phyloP scores from a whole-genome alignment of 2,888 invertebrate genomes.

The Brassicogethes aeneus region DNA sequence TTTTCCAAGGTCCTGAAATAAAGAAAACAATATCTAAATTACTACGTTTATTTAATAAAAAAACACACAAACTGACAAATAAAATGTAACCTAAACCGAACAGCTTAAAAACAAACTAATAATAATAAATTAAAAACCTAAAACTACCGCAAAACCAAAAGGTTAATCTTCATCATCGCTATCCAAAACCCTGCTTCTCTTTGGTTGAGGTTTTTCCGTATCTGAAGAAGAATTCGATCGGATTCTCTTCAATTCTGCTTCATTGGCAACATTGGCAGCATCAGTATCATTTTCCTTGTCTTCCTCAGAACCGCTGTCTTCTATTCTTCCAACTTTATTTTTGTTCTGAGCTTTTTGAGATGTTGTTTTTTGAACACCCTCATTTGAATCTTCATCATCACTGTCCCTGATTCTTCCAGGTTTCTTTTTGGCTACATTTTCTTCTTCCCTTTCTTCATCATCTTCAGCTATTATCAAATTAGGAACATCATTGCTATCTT shows the following conservation, averaged over 20 bases:
- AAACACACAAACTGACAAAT: no score
- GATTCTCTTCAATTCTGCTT: constrained; percentile 9
- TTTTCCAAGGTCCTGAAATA: no score
- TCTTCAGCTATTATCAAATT: no score
- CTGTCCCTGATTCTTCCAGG: background rate
- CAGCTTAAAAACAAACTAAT: no score
- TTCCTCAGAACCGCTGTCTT: background rate
- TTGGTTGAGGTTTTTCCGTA: constrained; percentile 21
- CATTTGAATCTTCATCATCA: constrained; percentile 1
- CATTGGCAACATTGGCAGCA: constrained; percentile 10
- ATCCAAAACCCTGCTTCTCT: constrained; percentile 23
- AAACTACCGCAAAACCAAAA: no score
- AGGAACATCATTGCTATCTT: background rate
- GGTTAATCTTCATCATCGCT: constrained; percentile 32
- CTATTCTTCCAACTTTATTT: background rate
- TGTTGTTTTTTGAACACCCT: no score
- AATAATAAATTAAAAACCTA: no score
- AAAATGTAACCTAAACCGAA: no score
- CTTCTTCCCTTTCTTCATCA: background rate
- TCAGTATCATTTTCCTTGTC: constrained; percentile 11
- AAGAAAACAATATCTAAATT: no score
- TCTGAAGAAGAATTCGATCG: constrained; percentile 22
- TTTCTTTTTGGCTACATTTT: background rate
- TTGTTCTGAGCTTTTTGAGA: background rate
- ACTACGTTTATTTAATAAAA: no score